Percentiles rank a stretch among this genome's conserved stretches.
These are phyloP conservation scores for Meiosimyza platycephala DNA, from an alignment of 2,888 invertebrate species.

Conservation along the genomic window DNA sequence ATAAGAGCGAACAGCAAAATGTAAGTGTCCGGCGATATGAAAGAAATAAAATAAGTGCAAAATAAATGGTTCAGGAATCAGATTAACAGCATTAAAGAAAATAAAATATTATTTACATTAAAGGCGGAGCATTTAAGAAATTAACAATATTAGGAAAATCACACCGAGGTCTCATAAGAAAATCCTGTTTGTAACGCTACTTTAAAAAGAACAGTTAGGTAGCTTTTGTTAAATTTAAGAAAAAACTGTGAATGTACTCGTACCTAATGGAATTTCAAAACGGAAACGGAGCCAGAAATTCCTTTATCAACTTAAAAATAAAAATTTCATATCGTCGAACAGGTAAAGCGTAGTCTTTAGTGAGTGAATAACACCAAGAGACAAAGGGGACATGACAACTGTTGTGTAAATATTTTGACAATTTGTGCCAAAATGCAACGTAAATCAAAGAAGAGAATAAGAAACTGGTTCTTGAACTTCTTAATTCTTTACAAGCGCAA, in stretches of 20 bases:
- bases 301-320: background rate
- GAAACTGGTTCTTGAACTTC: background rate
- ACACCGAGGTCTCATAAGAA: no score
- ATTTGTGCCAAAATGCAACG: conserved; percentile 30
- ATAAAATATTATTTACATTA: background rate
- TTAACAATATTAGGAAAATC: conserved; percentile 23
- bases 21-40: background rate
- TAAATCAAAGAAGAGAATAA: background rate
- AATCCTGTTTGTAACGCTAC: no score
- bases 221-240: background rate
- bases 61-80: background rate
- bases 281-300: conserved; percentile 1
- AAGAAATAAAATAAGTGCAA: no score
- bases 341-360: background rate
- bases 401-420: conserved; percentile 51
- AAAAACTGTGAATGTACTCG: background rate
- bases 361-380: no score
- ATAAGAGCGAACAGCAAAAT: background rate
- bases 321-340: background rate
- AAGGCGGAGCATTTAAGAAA: conserved; percentile 13
- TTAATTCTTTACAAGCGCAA: background rate
- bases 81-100: background rate
- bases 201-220: no score
- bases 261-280: background rate
- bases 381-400: conserved; percentile 43